Evolutionary conservation across 2,797 vertebrate species (phyloP).

Genomic region (Salarias fasciatus): DNA sequence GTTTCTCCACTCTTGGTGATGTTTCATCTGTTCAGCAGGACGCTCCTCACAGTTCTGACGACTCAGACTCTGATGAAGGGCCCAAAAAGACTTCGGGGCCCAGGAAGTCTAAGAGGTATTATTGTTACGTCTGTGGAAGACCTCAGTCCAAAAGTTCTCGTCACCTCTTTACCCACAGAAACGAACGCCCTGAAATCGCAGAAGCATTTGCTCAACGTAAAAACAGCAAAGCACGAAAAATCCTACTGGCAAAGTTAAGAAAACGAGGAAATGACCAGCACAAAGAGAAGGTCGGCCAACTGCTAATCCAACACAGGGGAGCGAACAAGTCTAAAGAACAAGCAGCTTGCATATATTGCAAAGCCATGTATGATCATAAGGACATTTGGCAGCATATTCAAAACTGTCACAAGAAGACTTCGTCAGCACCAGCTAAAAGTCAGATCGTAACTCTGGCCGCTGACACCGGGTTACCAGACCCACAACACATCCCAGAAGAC

Average conservation of each 20-base stretch:
- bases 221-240: slow-evolving; percentile 34
- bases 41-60: not conserved
- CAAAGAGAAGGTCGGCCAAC: slow-evolving; percentile 44
- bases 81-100: not conserved
- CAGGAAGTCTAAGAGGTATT: slow-evolving; percentile 35
- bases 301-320: slow-evolving; percentile 26
- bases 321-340: slow-evolving; percentile 19
- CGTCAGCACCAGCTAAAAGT: not conserved
- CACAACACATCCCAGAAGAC: slow-evolving; percentile 14
- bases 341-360: slow-evolving; percentile 58
- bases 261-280: slow-evolving; percentile 61
- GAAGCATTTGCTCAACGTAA: slow-evolving; percentile 25
- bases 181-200: slow-evolving; percentile 45
- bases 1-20: no score
- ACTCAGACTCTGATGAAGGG: slow-evolving; percentile 9
- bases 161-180: slow-evolving; percentile 58
- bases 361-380: slow-evolving; percentile 29
- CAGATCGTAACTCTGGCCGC: slow-evolving; percentile 34
- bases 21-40: not conserved
- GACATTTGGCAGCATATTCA: slow-evolving; percentile 41
- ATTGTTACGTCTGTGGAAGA: slow-evolving; percentile 64
- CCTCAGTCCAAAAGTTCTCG: slow-evolving; percentile 51
- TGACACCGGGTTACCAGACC: slow-evolving; percentile 18
- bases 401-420: slow-evolving; percentile 27
- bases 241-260: slow-evolving; percentile 34